Evolutionary conservation across 2,888 invertebrate genomes (phyloP).

Genomic region (Exephanes ischioxanthus): DNA sequence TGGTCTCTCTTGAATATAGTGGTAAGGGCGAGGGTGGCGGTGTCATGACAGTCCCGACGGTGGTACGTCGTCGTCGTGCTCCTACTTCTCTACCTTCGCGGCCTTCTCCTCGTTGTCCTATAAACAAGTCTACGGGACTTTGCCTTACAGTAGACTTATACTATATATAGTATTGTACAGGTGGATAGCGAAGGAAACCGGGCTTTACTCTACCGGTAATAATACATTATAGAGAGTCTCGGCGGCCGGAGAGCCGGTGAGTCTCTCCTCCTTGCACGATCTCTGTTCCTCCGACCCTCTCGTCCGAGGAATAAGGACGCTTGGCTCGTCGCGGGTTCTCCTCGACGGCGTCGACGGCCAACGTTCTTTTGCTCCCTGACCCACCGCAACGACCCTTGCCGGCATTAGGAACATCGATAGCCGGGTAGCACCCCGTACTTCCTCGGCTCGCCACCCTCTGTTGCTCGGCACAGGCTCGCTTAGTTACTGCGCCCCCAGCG

Average conservation of each 20-base stretch:
- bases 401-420: conserved; percentile 57
- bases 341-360: conserved; percentile 32
- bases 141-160: conserved; percentile 48
- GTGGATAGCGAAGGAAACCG: conserved; percentile 37
- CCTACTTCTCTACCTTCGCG: conserved; percentile 27
- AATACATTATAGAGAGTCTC: conserved; percentile 67
- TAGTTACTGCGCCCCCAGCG: conserved; percentile 61
- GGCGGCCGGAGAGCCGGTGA: conserved; percentile 20
- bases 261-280: conserved; percentile 43
- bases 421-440: conserved; percentile 55
- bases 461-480: conserved; percentile 9
- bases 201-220: conserved; percentile 61
- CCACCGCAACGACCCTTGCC: conserved; percentile 21
- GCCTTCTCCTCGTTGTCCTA: conserved; percentile 66
- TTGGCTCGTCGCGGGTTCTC: conserved; percentile 29
- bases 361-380: conserved; percentile 43
- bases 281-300: conserved; percentile 10
- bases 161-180: conserved; percentile 36
- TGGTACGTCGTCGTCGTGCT: conserved; percentile 71
- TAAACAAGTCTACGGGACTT: conserved; percentile 76
- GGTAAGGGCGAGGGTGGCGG: conserved; percentile 47
- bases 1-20: conserved; percentile 72
- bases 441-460: conserved; percentile 55
- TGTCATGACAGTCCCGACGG: conserved; percentile 69
- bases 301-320: neutral